Percentiles rank a stretch among this genome's conserved stretches.
phyloP scores from a whole-genome alignment of 2,113 vertebrate genomes.

The Mormoops blainvillei region DNA sequence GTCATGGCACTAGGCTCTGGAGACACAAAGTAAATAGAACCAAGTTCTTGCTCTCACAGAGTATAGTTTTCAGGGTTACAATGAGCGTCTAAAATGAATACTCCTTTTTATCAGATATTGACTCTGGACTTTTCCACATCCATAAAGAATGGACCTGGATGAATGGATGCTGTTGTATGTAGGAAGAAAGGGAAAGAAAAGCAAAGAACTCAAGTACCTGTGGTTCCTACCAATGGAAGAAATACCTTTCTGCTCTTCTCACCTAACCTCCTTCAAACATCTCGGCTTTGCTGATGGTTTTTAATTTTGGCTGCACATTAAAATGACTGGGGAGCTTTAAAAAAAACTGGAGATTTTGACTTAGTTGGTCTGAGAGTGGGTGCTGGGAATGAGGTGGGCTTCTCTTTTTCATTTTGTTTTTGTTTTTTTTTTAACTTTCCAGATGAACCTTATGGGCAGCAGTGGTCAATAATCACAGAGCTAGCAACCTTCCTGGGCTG shows the following conservation, averaged over 20 bases:
- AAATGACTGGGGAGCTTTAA: neutral
- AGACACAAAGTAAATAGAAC: neutral
- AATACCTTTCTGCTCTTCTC: neutral
- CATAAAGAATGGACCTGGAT: neutral
- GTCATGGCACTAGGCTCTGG: neutral
- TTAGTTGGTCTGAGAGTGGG: neutral
- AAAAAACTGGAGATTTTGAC: neutral
- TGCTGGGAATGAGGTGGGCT: neutral
- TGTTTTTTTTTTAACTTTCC: neutral
- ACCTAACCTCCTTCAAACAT: neutral
- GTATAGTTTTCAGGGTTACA: neutral
- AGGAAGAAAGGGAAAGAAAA: neutral
- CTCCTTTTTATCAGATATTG: neutral
- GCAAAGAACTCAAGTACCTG: neutral
- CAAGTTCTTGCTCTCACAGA: neutral
- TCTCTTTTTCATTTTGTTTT: neutral
- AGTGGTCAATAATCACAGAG: neutral
- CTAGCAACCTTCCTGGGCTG: neutral
- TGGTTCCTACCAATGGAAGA: neutral
- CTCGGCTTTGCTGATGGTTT: neutral
- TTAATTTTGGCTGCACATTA: neutral
- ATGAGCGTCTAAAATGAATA: neutral
- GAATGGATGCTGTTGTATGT: neutral
- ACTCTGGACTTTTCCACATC: neutral
- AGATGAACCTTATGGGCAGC: neutral